Conservation (phyloP, 30 jellyfish, hydroid and myxozoan genomes). For the Cassiopea andromeda region DNA sequence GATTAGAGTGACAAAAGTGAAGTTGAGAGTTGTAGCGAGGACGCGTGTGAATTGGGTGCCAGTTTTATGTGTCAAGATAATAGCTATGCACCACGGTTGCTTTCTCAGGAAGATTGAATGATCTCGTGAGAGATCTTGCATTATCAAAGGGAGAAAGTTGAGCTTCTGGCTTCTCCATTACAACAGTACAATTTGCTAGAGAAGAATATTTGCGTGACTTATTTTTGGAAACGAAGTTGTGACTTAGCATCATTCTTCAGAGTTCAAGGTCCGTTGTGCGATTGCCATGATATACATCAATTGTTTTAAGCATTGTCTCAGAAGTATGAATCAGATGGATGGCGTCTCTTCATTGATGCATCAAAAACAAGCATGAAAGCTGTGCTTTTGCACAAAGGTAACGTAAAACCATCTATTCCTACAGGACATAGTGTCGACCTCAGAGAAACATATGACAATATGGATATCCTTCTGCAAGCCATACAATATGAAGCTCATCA, state of each 20-base stretch:
- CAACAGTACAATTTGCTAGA: slow-evolving; percentile 15
- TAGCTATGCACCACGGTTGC: slow-evolving; percentile 28
- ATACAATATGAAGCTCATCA: slow-evolving; percentile 29
- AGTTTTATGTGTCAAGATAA: slow-evolving; percentile 27
- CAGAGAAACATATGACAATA: slow-evolving; percentile 17
- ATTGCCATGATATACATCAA: slow-evolving; percentile 13
- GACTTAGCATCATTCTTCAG: slow-evolving; percentile 37
- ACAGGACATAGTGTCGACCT: slow-evolving; percentile 21
- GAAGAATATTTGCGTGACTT: slow-evolving; percentile 22
- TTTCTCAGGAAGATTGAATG: slow-evolving; percentile 32
- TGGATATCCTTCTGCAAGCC: slow-evolving; percentile 45
- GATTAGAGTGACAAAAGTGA: slow-evolving; percentile 17
- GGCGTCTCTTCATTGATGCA: slow-evolving; percentile 26
- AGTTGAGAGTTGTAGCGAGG: slow-evolving; percentile 35
- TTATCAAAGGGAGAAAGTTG: slow-evolving; percentile 18
- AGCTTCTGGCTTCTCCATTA: slow-evolving; percentile 39
- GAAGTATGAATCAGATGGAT: slow-evolving; percentile 33
- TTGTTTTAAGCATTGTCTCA: slow-evolving; percentile 29
- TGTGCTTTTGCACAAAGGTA: slow-evolving; percentile 12
- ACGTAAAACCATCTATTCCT: slow-evolving; percentile 29
- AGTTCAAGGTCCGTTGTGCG: slow-evolving; percentile 33
- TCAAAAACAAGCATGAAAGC: slow-evolving; percentile 8
- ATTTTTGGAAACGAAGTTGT: slow-evolving; percentile 10
- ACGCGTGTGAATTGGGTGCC: slow-evolving; percentile 21
- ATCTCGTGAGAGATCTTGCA: slow-evolving; percentile 23